Base-by-base conservation (phyloP, 2,888 invertebrate species). In the Acleris emargana region DNA sequence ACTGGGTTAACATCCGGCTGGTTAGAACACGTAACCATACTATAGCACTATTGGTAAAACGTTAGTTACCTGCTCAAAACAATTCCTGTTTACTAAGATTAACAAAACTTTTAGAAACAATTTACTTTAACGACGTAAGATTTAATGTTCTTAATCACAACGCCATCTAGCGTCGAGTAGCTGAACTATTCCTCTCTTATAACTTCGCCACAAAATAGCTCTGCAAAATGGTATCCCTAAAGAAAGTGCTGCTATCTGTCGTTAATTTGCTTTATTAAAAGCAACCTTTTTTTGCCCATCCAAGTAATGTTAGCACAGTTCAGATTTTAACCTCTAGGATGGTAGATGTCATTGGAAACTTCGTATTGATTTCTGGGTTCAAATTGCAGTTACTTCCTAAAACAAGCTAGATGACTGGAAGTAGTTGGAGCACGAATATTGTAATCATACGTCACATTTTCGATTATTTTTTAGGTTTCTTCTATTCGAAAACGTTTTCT, bases 81-180 rank as follows among this genome's bases (percentile, higher is more conserved):
- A 49, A 49, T 20, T 20, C 13, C 1, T 49, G 0, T 11, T 3
- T 20, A 18, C 2, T 20, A 38, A 38, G 3, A 38, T 11, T 11
- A 4, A 4, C 13, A 13, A 38, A 38, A 38, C 38, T 13, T 3
- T 13, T 38, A 38, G 4, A 4, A 38, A 38, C 4, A 38, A 38
- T 38, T 38, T 13, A 1, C 13, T 13, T 38, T 38, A 4, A 11
- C 32, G 11, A 38, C 0, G 13, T 13, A 11, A 32, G 28, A 13
- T 38, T 55, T 38, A 18, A 16, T 20, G 9, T 43, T 3, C 3
- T 6, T 5, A 16, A 9, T 22, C 22, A 49, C 51, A 61, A 6
- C 51, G 57, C 47, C 47, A 45, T 61, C 66, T 61, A 61, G n/a
- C 54, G 61, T 52, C 47, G 66, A 66, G 66, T 66, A 66, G 66